phyloP scores from a whole-genome alignment of 2,113 vertebrate genomes.

The Sylvietta virens region DNA sequence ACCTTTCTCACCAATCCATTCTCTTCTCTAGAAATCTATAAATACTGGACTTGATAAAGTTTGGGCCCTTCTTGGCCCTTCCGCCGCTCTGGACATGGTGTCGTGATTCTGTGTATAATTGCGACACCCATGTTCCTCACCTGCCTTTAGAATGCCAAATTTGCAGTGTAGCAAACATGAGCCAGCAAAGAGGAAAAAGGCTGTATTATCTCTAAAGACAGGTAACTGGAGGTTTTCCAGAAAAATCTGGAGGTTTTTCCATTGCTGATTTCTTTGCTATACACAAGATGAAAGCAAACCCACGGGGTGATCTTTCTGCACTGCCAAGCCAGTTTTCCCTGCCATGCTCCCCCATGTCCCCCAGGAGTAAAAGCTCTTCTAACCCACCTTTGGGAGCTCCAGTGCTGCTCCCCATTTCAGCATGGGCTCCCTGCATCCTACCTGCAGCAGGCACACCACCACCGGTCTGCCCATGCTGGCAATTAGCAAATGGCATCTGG shows the following conservation, averaged over 20 bases:
- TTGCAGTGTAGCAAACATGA: background rate
- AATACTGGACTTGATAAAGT: too few species aligned
- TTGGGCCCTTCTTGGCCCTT: too few species aligned
- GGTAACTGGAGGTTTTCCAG: background rate
- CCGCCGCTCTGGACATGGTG: too few species aligned
- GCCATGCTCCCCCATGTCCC: accelerated
- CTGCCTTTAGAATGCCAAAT: background rate
- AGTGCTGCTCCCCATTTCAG: background rate
- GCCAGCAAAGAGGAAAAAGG: background rate
- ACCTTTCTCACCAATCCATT: too few species aligned
- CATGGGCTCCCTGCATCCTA: background rate
- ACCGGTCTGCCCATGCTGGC: background rate
- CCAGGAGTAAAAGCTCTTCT: background rate
- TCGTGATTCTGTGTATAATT: too few species aligned
- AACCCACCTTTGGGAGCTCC: accelerated
- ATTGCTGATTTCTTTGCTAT: background rate
- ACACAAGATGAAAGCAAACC: background rate
- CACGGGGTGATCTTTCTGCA: background rate
- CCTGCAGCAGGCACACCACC: background rate
- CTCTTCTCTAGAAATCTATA: too few species aligned
- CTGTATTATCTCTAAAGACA: background rate
- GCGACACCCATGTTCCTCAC: background rate
- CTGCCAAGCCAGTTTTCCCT: background rate
- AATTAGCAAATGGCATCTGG: background rate
- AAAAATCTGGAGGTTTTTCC: background rate